phyloP scores from a whole-genome alignment of 2,888 invertebrate genomes.

The Nephrotoma appendiculata region DNA sequence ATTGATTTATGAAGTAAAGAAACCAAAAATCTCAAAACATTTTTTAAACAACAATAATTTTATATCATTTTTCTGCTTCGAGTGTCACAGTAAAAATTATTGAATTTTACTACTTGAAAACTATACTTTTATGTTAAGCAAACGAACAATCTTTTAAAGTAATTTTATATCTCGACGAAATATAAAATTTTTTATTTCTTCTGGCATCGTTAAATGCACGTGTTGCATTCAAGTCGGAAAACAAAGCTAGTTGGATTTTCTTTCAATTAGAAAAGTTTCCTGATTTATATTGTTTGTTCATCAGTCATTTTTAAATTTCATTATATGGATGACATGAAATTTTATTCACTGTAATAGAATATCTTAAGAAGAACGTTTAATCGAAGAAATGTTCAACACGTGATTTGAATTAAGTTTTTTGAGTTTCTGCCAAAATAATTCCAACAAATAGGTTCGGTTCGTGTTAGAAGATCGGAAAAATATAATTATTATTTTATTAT shows the following conservation, averaged over 20 bases:
- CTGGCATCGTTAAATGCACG: not conserved
- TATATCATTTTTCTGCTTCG: not conserved
- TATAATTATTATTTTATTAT: not conserved
- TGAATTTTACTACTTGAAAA: not conserved
- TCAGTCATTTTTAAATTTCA: not conserved
- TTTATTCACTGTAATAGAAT: not conserved
- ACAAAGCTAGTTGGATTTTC: not conserved
- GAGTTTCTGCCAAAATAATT: not conserved
- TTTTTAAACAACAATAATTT: not conserved
- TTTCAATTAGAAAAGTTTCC: not conserved
- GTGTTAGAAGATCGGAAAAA: not conserved
- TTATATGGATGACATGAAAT: not conserved
- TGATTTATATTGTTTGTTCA: not conserved
- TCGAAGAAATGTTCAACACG: not conserved
- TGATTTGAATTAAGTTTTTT: not conserved
- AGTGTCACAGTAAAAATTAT: not conserved
- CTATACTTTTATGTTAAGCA: not conserved
- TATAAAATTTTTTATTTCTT: not conserved
- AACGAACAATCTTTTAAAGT: not conserved
- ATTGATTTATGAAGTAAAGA: not conserved
- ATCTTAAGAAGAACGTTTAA: not conserved
- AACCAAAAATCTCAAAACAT: not conserved
- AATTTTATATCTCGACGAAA: not conserved
- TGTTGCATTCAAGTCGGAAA: not conserved
- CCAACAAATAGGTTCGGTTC: not conserved